Conservation (phyloP, 2,888 invertebrate genomes). For the Tipula unca region DNA sequence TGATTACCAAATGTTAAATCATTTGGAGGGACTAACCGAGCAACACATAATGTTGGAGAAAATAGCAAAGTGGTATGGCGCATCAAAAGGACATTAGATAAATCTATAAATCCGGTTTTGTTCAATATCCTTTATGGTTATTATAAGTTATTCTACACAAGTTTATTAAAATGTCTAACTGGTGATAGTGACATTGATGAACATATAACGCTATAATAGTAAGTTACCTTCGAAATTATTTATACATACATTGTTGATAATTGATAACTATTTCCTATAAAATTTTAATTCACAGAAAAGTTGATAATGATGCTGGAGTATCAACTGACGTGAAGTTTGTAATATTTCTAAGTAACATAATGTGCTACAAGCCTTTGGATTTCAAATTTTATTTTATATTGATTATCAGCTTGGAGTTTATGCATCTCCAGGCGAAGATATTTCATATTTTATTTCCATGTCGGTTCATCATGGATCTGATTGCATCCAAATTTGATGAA, state of each 20-base stretch:
- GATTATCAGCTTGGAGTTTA: conserved; percentile 33
- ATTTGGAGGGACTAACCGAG: background rate
- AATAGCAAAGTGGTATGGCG: background rate
- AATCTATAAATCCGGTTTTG: background rate
- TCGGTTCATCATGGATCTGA: background rate
- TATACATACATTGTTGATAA: background rate
- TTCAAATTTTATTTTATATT: conserved; percentile 27
- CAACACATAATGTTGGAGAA: background rate
- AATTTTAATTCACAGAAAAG: background rate
- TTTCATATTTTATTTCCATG: background rate
- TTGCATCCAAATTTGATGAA: background rate
- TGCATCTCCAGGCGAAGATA: background rate
- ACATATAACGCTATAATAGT: no score
- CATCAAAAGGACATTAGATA: background rate
- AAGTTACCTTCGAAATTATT: no score
- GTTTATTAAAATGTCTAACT: background rate
- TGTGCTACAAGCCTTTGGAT: no score
- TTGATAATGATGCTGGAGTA: no score
- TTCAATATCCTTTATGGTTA: background rate
- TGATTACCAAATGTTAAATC: background rate
- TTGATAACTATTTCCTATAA: no score
- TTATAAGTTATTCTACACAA: background rate
- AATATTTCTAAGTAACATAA: no score
- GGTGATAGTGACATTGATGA: background rate
- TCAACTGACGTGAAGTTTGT: no score